Conservation (phyloP, 1,140 invertebrate genomes). For the Trichomalopsis sarcophagae region DNA sequence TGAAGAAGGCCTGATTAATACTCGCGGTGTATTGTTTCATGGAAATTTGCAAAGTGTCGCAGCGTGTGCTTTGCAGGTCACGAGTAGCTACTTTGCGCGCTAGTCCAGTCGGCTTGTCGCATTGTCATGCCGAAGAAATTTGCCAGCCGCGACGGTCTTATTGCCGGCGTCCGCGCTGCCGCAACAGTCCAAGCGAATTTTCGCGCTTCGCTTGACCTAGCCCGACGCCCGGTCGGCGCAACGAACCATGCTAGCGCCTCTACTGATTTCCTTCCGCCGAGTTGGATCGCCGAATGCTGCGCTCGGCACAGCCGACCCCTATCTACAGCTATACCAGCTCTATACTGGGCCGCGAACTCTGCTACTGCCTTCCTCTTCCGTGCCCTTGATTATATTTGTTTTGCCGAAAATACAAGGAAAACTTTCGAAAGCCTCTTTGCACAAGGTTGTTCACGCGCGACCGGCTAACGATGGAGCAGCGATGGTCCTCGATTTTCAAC, state of each 20-base stretch:
- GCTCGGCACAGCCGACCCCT: not conserved
- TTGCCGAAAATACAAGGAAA: not conserved
- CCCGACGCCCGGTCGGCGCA: not conserved
- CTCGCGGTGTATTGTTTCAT: slow-evolving; percentile 66
- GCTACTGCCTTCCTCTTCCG: not conserved
- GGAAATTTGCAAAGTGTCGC: slow-evolving; percentile 57
- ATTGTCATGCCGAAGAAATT: slow-evolving; percentile 65
- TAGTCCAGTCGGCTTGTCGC: slow-evolving; percentile 51
- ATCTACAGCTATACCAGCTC: not conserved
- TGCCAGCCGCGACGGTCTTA: slow-evolving; percentile 36
- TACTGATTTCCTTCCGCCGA: slow-evolving; percentile 16
- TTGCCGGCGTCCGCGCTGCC: not conserved
- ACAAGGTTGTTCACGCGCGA: too few species aligned
- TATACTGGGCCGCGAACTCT: not conserved
- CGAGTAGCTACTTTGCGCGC: not conserved
- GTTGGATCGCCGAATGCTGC: slow-evolving; percentile 7
- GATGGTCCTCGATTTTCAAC: too few species aligned
- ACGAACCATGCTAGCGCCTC: not conserved
- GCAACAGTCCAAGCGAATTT: not conserved
- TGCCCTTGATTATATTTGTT: slow-evolving; percentile 47
- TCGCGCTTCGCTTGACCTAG: slow-evolving; percentile 33
- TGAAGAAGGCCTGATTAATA: slow-evolving; percentile 68
- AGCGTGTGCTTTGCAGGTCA: slow-evolving; percentile 31
- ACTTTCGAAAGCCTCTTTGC: slow-evolving; percentile 8
- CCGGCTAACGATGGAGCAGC: not conserved